A percentile compares a stretch with the other conserved stretches of the same genome.
Conservation (phyloP, 2,797 vertebrate species). For the Chromobotia macracanthus region DNA sequence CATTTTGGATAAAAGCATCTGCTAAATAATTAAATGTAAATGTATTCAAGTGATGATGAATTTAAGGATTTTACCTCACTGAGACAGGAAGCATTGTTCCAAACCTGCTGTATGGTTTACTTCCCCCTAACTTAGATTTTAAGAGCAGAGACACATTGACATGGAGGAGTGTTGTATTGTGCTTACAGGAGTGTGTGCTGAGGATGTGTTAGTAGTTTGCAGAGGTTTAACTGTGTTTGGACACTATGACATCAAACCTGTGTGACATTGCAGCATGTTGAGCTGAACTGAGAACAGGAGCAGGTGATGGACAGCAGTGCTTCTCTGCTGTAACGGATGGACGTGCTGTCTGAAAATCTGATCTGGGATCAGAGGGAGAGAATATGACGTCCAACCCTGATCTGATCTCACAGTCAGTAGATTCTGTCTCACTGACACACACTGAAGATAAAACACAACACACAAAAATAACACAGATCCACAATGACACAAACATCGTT, state of each 20-base stretch:
- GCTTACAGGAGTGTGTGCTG: background rate
- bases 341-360: background rate
- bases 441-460: too few relatives aligned
- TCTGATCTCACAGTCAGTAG: background rate
- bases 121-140: background rate
- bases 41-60: background rate
- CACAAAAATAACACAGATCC: too few relatives aligned
- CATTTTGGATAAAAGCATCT: background rate
- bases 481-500: too few relatives aligned
- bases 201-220: background rate
- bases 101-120: background rate
- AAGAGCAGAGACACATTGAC: background rate
- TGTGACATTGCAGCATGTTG: background rate
- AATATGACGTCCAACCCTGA: background rate
- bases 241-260: background rate
- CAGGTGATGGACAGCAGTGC: background rate
- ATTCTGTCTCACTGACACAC: background rate
- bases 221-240: background rate
- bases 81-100: background rate
- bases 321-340: background rate
- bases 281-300: background rate
- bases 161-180: background rate
- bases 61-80: background rate
- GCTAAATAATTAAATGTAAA: conserved; percentile 2
- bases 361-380: conserved; percentile 10